Evolutionary conservation across 2,888 invertebrate genomes (phyloP).

Genomic region (Cynaeus angustus): DNA sequence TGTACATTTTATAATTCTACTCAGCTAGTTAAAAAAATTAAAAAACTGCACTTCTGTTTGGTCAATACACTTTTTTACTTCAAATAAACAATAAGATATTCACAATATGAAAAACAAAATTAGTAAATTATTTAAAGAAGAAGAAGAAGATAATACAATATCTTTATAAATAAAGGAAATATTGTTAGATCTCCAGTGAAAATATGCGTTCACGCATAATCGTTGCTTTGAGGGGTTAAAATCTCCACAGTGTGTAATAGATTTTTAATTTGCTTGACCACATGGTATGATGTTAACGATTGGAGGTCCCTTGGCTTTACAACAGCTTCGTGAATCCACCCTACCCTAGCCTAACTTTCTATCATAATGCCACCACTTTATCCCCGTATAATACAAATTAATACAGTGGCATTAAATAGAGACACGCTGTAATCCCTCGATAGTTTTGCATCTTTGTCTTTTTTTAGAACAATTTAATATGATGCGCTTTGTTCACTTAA

Average conservation of each 20-base stretch:
- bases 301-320: slow-evolving; percentile 33
- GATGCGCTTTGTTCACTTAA: slow-evolving; percentile 16
- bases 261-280: slow-evolving; percentile 71
- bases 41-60: neutral
- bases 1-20: slow-evolving; percentile 6
- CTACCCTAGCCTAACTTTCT: slow-evolving; percentile 66
- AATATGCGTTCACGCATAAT: slow-evolving; percentile 6
- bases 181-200: neutral
- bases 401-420: slow-evolving; percentile 70
- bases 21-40: neutral
- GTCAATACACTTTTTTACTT: neutral
- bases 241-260: slow-evolving; percentile 62
- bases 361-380: slow-evolving; percentile 69
- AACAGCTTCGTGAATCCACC: slow-evolving; percentile 50
- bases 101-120: too few species aligned
- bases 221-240: slow-evolving; percentile 3
- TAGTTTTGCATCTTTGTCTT: slow-evolving; percentile 49
- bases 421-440: slow-evolving; percentile 66
- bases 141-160: too few species aligned
- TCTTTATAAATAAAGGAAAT: too few species aligned
- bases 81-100: too few species aligned
- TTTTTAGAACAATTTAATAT: slow-evolving; percentile 36
- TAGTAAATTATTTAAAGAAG: too few species aligned
- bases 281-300: slow-evolving; percentile 64
- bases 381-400: slow-evolving; percentile 71